Evolutionary conservation across 92 coral and sea anemone species (phyloP).

Genomic region (Porites rus): DNA sequence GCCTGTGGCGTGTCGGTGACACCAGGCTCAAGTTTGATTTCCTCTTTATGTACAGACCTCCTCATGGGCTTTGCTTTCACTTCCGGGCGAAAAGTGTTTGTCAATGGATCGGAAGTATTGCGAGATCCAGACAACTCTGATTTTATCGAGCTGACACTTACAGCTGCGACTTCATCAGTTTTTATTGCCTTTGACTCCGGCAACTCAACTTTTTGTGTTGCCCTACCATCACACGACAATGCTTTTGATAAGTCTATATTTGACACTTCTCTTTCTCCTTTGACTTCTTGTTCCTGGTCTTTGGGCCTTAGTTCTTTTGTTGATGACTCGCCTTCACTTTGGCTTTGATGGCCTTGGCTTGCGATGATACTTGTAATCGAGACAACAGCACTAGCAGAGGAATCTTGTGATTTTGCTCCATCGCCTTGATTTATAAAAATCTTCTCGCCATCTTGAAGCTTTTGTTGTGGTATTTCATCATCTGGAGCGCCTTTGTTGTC

Average conservation of each 20-base stretch:
- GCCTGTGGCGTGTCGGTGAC: not conserved
- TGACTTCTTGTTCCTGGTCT: not conserved
- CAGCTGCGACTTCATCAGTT: not conserved
- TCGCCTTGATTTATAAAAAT: not conserved
- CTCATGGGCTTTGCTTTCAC: not conserved
- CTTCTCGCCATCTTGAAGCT: not conserved
- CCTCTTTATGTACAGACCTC: not conserved
- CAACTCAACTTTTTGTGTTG: not conserved
- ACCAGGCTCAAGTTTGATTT: slow-evolving; percentile 6
- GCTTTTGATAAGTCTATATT: not conserved
- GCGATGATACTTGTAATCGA: not conserved
- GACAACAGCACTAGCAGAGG: not conserved
- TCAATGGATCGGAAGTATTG: not conserved
- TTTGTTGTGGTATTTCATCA: not conserved
- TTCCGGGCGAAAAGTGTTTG: slow-evolving; percentile 11
- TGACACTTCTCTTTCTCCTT: not conserved
- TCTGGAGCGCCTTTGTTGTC: not conserved
- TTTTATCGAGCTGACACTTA: not conserved
- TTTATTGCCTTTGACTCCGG: not conserved
- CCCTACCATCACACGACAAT: not conserved
- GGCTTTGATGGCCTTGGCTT: not conserved
- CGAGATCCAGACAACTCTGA: not conserved
- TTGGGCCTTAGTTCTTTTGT: not conserved
- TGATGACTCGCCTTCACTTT: not conserved
- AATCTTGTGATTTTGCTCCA: not conserved